These are phyloP conservation scores for Pelagia noctiluca DNA, from an alignment of 30 jellyfish, hydroid and myxozoan genomes.

Conservation along the genomic window DNA sequence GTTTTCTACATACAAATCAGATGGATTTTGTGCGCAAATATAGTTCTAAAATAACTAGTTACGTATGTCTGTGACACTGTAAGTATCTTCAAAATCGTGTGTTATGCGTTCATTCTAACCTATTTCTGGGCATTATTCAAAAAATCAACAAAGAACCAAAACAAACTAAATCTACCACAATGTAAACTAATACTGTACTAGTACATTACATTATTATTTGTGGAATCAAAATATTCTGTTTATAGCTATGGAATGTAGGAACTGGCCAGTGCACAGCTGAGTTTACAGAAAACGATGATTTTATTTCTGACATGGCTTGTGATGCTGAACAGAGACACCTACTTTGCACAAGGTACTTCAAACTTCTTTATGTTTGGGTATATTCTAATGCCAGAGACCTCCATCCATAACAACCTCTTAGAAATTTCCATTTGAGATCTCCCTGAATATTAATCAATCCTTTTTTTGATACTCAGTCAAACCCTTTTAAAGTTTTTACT, in stretches of 20 bases:
- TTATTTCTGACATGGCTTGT: conserved; percentile 84
- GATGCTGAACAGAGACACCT: conserved; percentile 68
- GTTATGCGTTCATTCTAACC: too few species aligned
- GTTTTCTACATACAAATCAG: too few species aligned
- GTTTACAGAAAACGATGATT: conserved; percentile 71
- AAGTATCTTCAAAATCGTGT: too few species aligned
- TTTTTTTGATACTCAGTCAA: neutral
- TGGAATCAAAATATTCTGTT: too few species aligned
- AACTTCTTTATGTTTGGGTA: neutral
- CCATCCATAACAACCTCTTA: neutral
- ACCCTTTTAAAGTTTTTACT: neutral
- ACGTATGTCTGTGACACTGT: too few species aligned
- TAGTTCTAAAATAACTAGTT: too few species aligned
- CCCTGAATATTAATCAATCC: neutral
- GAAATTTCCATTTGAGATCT: neutral
- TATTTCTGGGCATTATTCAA: too few species aligned
- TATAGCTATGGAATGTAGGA: conserved; percentile 78
- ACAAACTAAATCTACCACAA: too few species aligned
- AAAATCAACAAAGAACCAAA: too few species aligned
- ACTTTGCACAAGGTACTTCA: conserved; percentile 80
- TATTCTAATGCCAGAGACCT: neutral
- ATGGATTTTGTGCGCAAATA: too few species aligned
- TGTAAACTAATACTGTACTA: too few species aligned
- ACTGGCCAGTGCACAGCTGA: conserved; percentile 65
- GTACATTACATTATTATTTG: too few species aligned